A percentile compares a stretch with the other conserved stretches of the same genome.
Conservation (phyloP, 2,113 vertebrate genomes). For the Syngnathus floridae region DNA sequence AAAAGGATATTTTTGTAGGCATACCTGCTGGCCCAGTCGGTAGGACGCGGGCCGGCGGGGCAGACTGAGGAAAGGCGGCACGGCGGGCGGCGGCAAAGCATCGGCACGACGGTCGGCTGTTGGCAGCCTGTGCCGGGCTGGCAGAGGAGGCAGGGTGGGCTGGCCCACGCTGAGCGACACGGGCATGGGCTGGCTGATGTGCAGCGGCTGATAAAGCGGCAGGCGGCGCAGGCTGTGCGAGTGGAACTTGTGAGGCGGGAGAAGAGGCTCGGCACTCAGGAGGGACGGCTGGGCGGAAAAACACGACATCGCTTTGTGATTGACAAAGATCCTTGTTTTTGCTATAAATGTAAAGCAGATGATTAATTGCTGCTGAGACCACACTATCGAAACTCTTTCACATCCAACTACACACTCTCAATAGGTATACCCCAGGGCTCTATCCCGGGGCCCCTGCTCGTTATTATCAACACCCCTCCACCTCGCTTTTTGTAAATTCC, state of each 20-base stretch:
- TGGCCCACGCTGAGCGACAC: conserved; percentile 55
- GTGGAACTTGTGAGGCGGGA: conserved; percentile 63
- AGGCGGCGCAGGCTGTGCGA: conserved; percentile 65
- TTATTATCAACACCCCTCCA: no score
- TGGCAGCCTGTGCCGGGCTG: conserved; percentile 41
- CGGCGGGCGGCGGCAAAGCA: conserved; percentile 32
- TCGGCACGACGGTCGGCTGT: conserved; percentile 20
- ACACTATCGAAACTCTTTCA: neutral
- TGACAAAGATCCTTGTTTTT: neutral
- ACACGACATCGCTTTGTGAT: neutral
- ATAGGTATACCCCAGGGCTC: neutral
- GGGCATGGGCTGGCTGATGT: conserved; percentile 68
- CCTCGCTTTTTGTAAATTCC: no score
- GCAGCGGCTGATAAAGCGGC: conserved; percentile 67
- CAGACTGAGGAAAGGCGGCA: conserved; percentile 60
- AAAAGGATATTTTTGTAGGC: no score
- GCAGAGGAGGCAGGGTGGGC: conserved; percentile 50
- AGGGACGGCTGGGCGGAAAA: conserved; percentile 48
- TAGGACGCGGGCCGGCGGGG: conserved; percentile 53
- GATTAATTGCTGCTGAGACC: neutral
- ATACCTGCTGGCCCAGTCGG: conserved; percentile 64
- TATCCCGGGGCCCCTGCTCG: neutral
- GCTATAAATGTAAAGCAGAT: neutral
- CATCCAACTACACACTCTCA: neutral
- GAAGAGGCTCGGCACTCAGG: conserved; percentile 60